phyloP scores from a whole-genome alignment of 2,888 invertebrate genomes.

The Macropis europaea region DNA sequence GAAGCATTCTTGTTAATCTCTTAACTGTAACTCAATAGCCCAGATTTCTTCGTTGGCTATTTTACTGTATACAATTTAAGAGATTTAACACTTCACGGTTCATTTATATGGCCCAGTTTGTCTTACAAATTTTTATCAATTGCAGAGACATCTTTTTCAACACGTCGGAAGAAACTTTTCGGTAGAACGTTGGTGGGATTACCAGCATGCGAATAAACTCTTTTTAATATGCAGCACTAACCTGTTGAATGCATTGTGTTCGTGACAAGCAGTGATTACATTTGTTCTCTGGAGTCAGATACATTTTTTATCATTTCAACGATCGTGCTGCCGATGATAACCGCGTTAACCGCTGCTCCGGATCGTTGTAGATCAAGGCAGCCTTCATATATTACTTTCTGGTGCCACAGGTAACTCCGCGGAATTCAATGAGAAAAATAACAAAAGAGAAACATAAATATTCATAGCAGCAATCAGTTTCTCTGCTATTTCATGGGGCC shows the following conservation, averaged over 20 bases:
- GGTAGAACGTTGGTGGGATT: constrained; percentile 26
- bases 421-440: constrained; percentile 3
- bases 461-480: not conserved
- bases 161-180: not conserved
- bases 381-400: constrained; percentile 26
- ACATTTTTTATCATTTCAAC: constrained; percentile 58
- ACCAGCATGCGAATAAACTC: constrained; percentile 75
- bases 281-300: constrained; percentile 70
- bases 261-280: constrained; percentile 78
- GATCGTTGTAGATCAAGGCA: constrained; percentile 41
- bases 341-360: constrained; percentile 40
- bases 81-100: no score
- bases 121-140: not conserved
- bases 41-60: no score
- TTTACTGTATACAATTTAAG: no score
- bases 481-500: not conserved
- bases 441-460: constrained; percentile 6
- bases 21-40: no score
- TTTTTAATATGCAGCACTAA: constrained; percentile 75
- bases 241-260: constrained; percentile 77
- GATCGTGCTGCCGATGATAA: constrained; percentile 59
- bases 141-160: not conserved
- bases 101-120: no score
- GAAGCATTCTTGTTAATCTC: no score
- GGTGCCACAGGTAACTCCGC: constrained; percentile 1